Evolutionary conservation across 2,888 invertebrate species (phyloP).

Genomic region (Acrobasis suavella): DNA sequence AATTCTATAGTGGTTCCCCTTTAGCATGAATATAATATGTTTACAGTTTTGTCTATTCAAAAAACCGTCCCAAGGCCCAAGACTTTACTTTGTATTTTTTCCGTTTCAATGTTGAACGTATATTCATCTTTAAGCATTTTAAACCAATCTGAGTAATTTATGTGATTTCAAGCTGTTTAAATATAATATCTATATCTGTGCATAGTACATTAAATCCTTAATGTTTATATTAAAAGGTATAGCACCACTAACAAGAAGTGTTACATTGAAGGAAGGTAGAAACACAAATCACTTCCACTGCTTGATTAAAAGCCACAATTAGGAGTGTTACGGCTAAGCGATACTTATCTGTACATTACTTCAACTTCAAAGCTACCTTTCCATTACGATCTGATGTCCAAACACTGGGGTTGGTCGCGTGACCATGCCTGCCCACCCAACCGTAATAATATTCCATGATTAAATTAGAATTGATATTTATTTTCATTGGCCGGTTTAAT

Average conservation of each 20-base stretch:
- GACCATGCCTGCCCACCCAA: slow-evolving; percentile 29
- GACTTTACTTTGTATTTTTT: background rate
- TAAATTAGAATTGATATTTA: slow-evolving; percentile 35
- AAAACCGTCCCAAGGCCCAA: background rate
- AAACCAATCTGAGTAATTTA: no score
- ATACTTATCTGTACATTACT: slow-evolving; percentile 31
- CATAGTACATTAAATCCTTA: background rate
- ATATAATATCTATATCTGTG: no score
- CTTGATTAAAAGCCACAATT: slow-evolving; percentile 20
- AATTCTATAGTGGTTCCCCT: background rate
- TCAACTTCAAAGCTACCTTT: slow-evolving; percentile 30
- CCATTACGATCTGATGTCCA: slow-evolving; percentile 36
- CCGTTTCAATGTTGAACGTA: no score
- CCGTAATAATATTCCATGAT: slow-evolving; percentile 32
- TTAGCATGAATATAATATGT: background rate
- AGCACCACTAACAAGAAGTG: background rate
- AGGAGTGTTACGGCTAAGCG: slow-evolving; percentile 28
- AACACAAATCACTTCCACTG: slow-evolving; percentile 10
- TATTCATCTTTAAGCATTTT: no score
- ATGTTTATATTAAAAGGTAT: background rate
- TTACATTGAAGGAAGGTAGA: slow-evolving; percentile 1
- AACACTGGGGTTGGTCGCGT: slow-evolving; percentile 34
- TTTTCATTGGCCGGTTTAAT: slow-evolving; percentile 25
- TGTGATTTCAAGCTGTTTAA: no score
- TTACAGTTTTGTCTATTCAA: background rate